Evolutionary conservation across 1,140 invertebrate species (phyloP).

Genomic region (Battus philenor): DNA sequence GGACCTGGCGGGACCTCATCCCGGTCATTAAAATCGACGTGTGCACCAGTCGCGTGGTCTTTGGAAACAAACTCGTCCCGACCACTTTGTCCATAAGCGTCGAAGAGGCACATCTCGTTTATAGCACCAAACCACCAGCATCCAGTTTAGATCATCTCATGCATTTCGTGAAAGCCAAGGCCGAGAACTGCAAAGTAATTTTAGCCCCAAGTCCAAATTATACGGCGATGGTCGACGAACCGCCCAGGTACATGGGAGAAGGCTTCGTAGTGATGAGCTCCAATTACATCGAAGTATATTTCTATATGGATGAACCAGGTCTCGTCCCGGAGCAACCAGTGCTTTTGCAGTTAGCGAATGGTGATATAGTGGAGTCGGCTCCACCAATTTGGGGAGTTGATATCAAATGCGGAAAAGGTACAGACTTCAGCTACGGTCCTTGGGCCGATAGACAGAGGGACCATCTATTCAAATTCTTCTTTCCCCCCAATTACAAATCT

Average conservation of each 20-base stretch:
- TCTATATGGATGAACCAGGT: conserved; percentile 96
- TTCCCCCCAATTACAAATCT: conserved; percentile 91
- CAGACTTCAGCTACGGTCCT: conserved; percentile 98
- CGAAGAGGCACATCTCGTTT: conserved; percentile 96
- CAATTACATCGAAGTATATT: conserved; percentile 95
- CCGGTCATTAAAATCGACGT: conserved; percentile 98
- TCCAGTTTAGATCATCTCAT: conserved; percentile 96
- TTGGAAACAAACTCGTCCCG: conserved; percentile 97
- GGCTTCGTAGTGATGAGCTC: conserved; percentile 98
- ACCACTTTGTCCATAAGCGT: conserved; percentile 94
- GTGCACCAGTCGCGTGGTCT: conserved; percentile 92
- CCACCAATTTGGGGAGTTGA: conserved; percentile 96
- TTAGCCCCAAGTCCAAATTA: conserved; percentile 96
- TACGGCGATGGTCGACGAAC: conserved; percentile 94
- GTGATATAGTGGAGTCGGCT: conserved; percentile 93
- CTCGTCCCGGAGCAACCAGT: conserved; percentile 93
- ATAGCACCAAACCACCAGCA: conserved; percentile 96
- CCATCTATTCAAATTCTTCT: conserved; percentile 97
- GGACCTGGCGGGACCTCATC: conserved; percentile 96
- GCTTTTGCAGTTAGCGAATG: conserved; percentile 92
- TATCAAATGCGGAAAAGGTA: conserved; percentile 97
- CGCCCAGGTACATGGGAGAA: conserved; percentile 97
- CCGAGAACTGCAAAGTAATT: conserved; percentile 96
- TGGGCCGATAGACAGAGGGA: conserved; percentile 98
- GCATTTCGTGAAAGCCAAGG: conserved; percentile 96